A percentile compares a stretch with the other conserved stretches of the same genome.
phyloP scores from a whole-genome alignment of 2,113 vertebrate species.

The Pseudorasbora parva region DNA sequence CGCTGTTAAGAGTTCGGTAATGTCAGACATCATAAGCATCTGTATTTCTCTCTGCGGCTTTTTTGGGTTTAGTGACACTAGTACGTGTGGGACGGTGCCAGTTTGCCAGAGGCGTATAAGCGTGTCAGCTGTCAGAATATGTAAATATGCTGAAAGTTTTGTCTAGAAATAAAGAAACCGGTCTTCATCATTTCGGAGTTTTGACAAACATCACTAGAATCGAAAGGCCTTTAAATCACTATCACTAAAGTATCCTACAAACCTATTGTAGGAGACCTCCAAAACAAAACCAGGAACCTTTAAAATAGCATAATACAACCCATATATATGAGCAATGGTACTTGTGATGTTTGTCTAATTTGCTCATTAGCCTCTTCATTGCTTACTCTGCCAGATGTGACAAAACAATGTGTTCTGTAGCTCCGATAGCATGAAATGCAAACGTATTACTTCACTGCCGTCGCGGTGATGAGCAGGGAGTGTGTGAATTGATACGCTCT shows the following conservation, averaged over 20 bases:
- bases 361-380: neutral
- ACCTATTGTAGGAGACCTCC: no score
- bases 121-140: neutral
- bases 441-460: neutral
- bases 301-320: no score
- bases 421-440: slow-evolving; percentile 3
- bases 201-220: no score
- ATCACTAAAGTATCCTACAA: no score
- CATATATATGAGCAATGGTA: neutral
- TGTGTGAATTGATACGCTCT: slow-evolving; percentile 18
- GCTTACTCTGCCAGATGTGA: neutral
- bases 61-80: neutral
- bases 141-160: neutral
- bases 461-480: neutral
- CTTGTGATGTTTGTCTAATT: neutral
- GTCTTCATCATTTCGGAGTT: no score
- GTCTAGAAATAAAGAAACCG: neutral
- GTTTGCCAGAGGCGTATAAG: neutral
- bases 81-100: neutral
- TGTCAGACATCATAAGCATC: slow-evolving; percentile 24
- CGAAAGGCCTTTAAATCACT: no score
- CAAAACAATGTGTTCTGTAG: neutral
- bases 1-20: slow-evolving; percentile 12
- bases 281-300: no score
- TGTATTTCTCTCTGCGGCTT: neutral